Base-by-base conservation (phyloP, 2,113 vertebrate genomes). In the Toxotes chatareus region DNA sequence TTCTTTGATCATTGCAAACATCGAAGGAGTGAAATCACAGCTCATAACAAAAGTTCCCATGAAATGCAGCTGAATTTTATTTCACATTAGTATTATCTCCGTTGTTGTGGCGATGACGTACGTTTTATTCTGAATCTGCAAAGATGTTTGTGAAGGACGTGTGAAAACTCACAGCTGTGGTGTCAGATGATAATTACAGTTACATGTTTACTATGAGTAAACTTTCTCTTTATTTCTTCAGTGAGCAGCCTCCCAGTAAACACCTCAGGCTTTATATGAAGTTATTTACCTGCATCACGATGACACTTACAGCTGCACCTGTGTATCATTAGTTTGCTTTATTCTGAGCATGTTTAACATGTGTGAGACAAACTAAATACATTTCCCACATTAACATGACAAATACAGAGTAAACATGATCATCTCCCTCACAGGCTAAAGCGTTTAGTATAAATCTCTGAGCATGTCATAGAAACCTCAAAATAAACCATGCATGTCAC, bases 401-500 rank as follows among this genome's bases (percentile, higher is more conserved):
- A 71, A 16, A 31, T 6, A 32, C 11, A n/a, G 6, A 56, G 16
- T 36, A 62, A 27, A 79, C 32, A 47, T 27, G 2, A 55, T 6
- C 40, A 57, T 23, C 5, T 73, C 7, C 0, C 32, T 65, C 8
- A 47, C 4, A 21, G 13, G 27, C 38, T 59, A 7, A 77, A 83
- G 55, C 56, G 7, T 73, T 83, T 27, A 46, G 59, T 62, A 64
- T 79, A 92, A 91, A 90, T 92, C 92, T 90, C 62, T 90, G 83
- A 88, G 85, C 23, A 82, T 70, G 74, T 76, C 64, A 73, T 31
- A 68, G 70, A 88, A 91, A 82, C 89, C 88, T 89, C 82, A 89
- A 89, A 82, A 76, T 73, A 91, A 92, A 92, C 89, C 90, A 90
- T 86, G 86, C 91, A 89, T 82, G 82, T 86, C 87, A 89, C 91